phyloP scores from a whole-genome alignment of 2,113 vertebrate species.

The Etheostoma cragini region DNA sequence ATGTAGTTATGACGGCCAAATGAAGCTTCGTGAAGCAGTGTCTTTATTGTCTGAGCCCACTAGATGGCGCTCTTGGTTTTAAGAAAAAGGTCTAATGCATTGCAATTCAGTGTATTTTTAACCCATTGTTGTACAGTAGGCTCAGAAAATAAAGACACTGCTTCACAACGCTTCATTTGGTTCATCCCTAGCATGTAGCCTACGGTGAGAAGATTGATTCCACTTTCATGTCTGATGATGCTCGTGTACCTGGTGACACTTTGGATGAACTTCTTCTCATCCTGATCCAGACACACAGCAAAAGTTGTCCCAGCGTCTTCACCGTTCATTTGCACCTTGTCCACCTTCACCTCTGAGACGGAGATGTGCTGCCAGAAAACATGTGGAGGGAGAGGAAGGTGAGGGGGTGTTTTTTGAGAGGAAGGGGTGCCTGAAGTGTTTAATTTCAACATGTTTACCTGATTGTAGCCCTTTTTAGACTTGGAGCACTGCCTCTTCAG shows the following conservation, averaged over 20 bases:
- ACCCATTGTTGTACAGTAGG: no score
- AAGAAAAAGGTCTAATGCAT: no score
- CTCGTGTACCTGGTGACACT: conserved; percentile 89
- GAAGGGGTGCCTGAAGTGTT: background rate
- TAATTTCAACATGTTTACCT: conserved; percentile 80
- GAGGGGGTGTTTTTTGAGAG: background rate
- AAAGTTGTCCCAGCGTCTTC: conserved; percentile 85
- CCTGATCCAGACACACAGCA: conserved; percentile 95
- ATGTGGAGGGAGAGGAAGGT: background rate
- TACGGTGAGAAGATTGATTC: no score
- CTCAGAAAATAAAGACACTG: no score
- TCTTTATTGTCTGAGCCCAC: no score
- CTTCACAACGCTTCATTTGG: no score
- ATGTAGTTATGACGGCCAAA: no score
- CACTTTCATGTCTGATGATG: background rate
- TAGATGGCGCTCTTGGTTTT: no score
- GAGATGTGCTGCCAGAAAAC: conserved; percentile 83
- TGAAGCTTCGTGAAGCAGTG: no score
- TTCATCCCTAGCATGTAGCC: no score
- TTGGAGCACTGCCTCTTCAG: conserved; percentile 93
- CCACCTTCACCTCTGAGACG: conserved; percentile 89
- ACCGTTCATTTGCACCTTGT: conserved; percentile 88
- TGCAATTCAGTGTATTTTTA: no score
- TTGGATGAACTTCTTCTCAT: conserved; percentile 95
- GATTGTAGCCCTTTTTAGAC: conserved; percentile 92